These are phyloP conservation scores for Tupaia tana DNA, from an alignment of 2,113 vertebrate species.

Conservation along the genomic window DNA sequence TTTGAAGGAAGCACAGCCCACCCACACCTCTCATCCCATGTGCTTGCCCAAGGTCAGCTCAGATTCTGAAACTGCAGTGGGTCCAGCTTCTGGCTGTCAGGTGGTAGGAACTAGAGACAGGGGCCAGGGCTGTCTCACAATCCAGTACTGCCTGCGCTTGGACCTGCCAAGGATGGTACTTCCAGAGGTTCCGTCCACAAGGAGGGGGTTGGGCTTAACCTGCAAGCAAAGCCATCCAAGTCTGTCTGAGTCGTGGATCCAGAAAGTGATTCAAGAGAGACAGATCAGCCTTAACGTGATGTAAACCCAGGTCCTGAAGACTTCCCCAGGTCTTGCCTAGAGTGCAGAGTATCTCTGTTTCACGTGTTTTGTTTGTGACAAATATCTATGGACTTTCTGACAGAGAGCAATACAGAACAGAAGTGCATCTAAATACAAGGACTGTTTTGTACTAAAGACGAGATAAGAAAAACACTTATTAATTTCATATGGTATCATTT, in stretches of 20 bases:
- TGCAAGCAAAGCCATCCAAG: background rate
- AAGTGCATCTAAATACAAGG: background rate
- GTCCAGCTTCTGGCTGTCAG: background rate
- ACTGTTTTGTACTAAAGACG: background rate
- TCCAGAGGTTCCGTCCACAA: background rate
- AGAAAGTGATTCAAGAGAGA: background rate
- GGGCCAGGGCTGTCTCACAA: background rate
- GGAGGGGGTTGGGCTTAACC: background rate
- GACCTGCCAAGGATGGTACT: background rate
- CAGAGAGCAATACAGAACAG: background rate
- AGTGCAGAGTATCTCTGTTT: background rate
- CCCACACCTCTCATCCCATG: background rate
- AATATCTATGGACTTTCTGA: background rate
- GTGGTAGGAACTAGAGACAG: background rate
- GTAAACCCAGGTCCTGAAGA: background rate
- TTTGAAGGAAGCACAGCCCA: slow-evolving; percentile 7
- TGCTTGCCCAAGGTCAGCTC: background rate
- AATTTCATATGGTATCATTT: background rate
- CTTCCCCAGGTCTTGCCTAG: background rate
- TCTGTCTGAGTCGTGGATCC: background rate
- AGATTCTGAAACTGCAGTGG: background rate
- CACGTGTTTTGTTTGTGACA: background rate
- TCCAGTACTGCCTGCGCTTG: background rate
- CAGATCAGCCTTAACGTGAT: background rate
- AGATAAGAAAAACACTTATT: background rate